A percentile compares a stretch with the other conserved stretches of the same genome.
Conservation (phyloP, 1,140 invertebrate genomes). For the Drosophila mauritiana region DNA sequence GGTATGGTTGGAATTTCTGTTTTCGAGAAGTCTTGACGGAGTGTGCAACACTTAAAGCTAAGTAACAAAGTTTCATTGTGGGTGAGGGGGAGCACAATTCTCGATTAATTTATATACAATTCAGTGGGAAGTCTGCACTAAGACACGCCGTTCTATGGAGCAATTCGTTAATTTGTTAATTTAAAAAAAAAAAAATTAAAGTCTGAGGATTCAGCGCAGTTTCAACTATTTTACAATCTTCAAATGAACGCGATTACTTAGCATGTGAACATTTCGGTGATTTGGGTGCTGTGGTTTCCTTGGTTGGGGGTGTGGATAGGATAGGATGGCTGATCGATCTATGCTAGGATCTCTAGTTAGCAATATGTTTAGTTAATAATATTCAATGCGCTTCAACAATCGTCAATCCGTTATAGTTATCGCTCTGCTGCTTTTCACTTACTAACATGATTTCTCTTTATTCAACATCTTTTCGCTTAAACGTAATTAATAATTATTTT, state of each 20-base stretch:
- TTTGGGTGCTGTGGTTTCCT: constrained; percentile 21
- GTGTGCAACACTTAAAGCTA: constrained; percentile 82
- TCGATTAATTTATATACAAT: constrained; percentile 41
- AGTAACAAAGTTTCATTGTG: constrained; percentile 71
- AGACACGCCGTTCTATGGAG: constrained; percentile 59
- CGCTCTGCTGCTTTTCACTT: constrained; percentile 58
- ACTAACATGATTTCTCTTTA: constrained; percentile 75
- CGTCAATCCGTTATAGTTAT: constrained; percentile 60
- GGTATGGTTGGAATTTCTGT: constrained; percentile 41
- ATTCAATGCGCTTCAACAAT: constrained; percentile 65
- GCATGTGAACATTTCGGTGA: constrained; percentile 22
- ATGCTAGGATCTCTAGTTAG: constrained; percentile 64
- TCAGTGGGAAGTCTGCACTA: constrained; percentile 47
- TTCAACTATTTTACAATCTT: constrained; percentile 64
- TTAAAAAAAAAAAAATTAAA: neutral
- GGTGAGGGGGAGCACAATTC: constrained; percentile 20
- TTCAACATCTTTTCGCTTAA: constrained; percentile 72
- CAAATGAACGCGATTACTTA: constrained; percentile 39
- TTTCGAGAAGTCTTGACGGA: constrained; percentile 65
- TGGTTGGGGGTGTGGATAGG: neutral
- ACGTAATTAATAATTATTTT: constrained; percentile 75
- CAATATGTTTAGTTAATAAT: constrained; percentile 70
- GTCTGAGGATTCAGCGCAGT: constrained; percentile 24
- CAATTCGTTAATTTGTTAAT: constrained; percentile 1
- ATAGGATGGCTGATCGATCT: constrained; percentile 62